Base-by-base conservation (phyloP, 2,888 invertebrate genomes). In the Oscheius onirici region DNA sequence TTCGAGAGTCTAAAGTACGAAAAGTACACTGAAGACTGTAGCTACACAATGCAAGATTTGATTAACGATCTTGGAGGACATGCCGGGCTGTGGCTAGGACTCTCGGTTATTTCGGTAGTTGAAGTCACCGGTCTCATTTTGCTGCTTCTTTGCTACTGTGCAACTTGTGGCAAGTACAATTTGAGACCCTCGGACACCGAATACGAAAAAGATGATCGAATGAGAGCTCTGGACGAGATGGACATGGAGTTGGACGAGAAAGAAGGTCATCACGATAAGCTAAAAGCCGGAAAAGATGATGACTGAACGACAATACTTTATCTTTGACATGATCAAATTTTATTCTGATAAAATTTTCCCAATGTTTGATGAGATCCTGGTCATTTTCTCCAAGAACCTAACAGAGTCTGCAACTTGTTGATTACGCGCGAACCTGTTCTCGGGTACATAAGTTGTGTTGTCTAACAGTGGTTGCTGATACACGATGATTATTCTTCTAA, bases 1-100 rank as follows among this genome's bases (percentile, higher is more conserved):
- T 87, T 83, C 76, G 82, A 84, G 49, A 85, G 87, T 20, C 75
- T 88, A 51, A 81, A 84, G 20, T 87, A 82, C 70, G 82, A 88
- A 67, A 74, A 72, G 40, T 81, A 80, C 52, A 76, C 73, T 0
- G 79, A 83, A 46, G 69, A 68, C 0, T 55, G 77, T 10, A 76
- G 74, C 3, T 83, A 82, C 61, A 75, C 73, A 43, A 80, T 86
- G 3, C 79, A 84, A 73, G 87, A 85, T 67, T 79, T 88, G 63
- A 85, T 88, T 28, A 88, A 88, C 51, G 88, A 88, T 69, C 81
- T 88, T 26, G 88, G 88, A 1, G 88, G 88, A 24, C 88, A 88
- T 71, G 84, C 88, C 22, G 88, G 88, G 8, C 76, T 88, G 17
- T 88, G 88, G 88, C 74, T 88, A 11, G 88, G 88, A 5, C 77